Evolutionary conservation across 1,140 invertebrate genomes (phyloP), one percentile per base, ranked within the genome.

Genomic region (Phthorimaea operculella): DNA sequence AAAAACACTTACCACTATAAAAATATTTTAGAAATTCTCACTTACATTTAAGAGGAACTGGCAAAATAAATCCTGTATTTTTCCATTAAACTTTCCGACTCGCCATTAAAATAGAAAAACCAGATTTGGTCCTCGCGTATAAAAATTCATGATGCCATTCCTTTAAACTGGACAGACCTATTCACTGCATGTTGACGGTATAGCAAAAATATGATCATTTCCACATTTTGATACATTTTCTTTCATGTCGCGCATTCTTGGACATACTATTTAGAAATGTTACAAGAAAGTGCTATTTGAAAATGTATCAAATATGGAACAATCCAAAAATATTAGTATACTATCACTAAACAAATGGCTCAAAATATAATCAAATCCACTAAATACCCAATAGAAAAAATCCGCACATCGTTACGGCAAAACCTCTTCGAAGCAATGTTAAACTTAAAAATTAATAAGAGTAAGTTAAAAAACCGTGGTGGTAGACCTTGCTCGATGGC

Each of bases 21-120:
- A 79, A 82, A 83, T 83, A 81, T 81, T 80, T 78, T 82, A 83
- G 80, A 83, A 80, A 83, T 81, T 82, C 77, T 82, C 76, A 82
- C 79, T 82, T 84, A 82, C 70, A 75, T 74, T 81, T 81, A 84
- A 82, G 79, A 84, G 81, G 81, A 84, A 84, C 81, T 84, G 81
- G 81, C 79, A 81, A 82, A 84, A 84, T 77, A 83, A 83, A 83
- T 83, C 78, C 76, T 83, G 80, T 83, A 81, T 79, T 70, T 60
- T 62, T 66, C 68, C 52, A 51, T 58, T 58, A 58, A 70, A 65
- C 54, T 66, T 58, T 57, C 59, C 48, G 68, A 65, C 54, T 59
- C 63, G 64, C 66, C 72, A 69, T 69, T n/a, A 54, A 57, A 71
- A 68, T 71, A 71, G 64, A 74, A 72, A 68, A 78, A 73, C 71